Base-by-base conservation (phyloP, 2,888 invertebrate species). In the Trissonchulus sp. region DNA sequence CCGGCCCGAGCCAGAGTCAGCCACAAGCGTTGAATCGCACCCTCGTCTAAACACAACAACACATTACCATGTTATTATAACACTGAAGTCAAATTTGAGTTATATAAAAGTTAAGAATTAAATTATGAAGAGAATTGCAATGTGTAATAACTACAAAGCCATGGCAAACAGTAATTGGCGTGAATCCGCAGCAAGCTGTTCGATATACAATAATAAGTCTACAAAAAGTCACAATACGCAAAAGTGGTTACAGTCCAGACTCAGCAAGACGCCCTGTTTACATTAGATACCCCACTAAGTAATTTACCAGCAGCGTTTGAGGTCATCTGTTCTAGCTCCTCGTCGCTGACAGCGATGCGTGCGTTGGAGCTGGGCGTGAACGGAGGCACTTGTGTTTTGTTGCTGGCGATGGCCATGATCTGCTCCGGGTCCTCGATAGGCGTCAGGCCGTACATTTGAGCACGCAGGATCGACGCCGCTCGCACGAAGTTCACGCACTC, bases 271-370 rank as follows among this genome's bases (percentile, higher is more conserved):
- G 8, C 48, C 48, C 48, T 48, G 48, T 48, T 48, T 48, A 8
- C 23, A 15, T 48, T 23, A 15, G 8, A 8, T 23, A 23, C 48
- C n/a, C n/a, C n/a, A n/a, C n/a, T n/a, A n/a, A n/a, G n/a, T n/a
- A n/a, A n/a, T n/a, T 48, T 48, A 48, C 48, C 37, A 36, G n/a
- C 71, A 36, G n/a, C 71, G n/a, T 31, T 28, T 8, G 8, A 30
- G 31, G 71, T 35, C 35, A 69, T 69, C 69, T 80, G 80, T 37
- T 78, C 90, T 79, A 93, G 90, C 84, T 99, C 98, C 0, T 94
- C 92, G 85, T 99, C 99, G 23, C 93, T 97, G 33, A 94, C 92
- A 35, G 96, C 97, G 80, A 99, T 99, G 86, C 91, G 93, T 0
- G 99, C 93, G 31, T 98, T 98, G 1, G 93, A 92, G 82, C 90